phyloP scores from a whole-genome alignment of 64 coral and sea anemone genomes.

The Acropora yongei region DNA sequence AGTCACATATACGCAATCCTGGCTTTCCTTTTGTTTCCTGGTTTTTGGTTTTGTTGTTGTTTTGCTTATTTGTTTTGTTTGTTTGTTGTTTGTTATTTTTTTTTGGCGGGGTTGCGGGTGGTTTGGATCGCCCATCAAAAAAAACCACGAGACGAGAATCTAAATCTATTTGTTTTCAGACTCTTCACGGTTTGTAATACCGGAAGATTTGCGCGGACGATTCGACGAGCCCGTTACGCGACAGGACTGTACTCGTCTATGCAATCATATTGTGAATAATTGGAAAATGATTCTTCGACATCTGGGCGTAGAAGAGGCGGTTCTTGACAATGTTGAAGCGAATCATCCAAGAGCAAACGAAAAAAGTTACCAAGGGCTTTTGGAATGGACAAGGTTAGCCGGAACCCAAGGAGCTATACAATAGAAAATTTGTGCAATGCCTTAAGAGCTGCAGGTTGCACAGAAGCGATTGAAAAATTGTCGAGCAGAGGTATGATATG shows the following conservation, averaged over 20 bases:
- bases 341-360: neutral
- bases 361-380: slow-evolving; percentile 16
- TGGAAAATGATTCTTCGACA: neutral
- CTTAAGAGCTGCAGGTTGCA: neutral
- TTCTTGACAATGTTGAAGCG: neutral
- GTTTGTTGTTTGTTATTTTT: no score
- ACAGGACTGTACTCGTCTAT: neutral
- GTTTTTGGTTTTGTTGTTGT: no score
- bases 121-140: no score
- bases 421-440: neutral
- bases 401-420: neutral
- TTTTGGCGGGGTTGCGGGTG: no score
- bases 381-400: neutral
- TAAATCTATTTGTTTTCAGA: neutral
- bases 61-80: no score
- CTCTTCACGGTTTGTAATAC: neutral
- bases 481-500: neutral
- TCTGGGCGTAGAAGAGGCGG: neutral
- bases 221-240: neutral
- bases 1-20: no score
- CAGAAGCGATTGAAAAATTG: neutral
- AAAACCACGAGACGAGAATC: no score
- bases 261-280: neutral
- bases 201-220: neutral
- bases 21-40: no score